These are phyloP conservation scores for Protosalanx chinensis DNA, from an alignment of 2,797 vertebrate genomes.

Conservation along the genomic window DNA sequence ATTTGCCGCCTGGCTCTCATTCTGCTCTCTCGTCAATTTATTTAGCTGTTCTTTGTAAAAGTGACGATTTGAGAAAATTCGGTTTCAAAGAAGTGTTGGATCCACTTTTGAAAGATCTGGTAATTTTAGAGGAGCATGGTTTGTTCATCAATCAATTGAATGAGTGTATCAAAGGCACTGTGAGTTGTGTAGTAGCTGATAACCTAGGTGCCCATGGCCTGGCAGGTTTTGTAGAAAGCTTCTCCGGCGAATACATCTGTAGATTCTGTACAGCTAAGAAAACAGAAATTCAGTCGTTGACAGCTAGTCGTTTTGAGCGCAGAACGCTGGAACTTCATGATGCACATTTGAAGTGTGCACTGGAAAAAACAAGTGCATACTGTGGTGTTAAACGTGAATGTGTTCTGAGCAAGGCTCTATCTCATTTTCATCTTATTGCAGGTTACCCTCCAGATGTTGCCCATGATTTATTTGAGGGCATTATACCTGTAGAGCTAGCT, in stretches of 20 bases:
- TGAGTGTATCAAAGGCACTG: constrained; percentile 15
- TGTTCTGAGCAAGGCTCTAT: constrained; percentile 4
- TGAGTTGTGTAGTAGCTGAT: constrained; percentile 10
- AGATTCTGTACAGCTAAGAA: not conserved
- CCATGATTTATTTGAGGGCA: constrained; percentile 27
- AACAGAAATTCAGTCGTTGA: constrained; percentile 8
- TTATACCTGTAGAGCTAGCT: constrained; percentile 22
- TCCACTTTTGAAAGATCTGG: constrained; percentile 13
- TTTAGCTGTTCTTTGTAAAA: constrained; percentile 25
- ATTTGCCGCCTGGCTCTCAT: constrained; percentile 30
- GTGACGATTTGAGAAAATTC: constrained; percentile 14
- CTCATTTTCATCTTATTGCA: constrained; percentile 21
- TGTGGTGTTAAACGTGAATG: constrained; percentile 24
- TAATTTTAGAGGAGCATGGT: not conserved
- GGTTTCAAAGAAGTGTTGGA: constrained; percentile 13
- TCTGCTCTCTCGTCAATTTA: constrained; percentile 29
- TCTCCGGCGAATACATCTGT: constrained; percentile 13
- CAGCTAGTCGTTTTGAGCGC: constrained; percentile 6
- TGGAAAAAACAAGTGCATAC: not conserved
- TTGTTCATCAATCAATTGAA: not conserved
- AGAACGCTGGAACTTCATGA: constrained; percentile 12
- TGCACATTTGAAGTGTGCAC: constrained; percentile 9
- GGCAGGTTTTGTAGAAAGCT: constrained; percentile 13
- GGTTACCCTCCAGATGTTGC: constrained; percentile 26
- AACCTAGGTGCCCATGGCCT: constrained; percentile 13